These are phyloP conservation scores for Peromyscus leucopus DNA, from an alignment of 2,113 vertebrate genomes.

Conservation along the genomic window DNA sequence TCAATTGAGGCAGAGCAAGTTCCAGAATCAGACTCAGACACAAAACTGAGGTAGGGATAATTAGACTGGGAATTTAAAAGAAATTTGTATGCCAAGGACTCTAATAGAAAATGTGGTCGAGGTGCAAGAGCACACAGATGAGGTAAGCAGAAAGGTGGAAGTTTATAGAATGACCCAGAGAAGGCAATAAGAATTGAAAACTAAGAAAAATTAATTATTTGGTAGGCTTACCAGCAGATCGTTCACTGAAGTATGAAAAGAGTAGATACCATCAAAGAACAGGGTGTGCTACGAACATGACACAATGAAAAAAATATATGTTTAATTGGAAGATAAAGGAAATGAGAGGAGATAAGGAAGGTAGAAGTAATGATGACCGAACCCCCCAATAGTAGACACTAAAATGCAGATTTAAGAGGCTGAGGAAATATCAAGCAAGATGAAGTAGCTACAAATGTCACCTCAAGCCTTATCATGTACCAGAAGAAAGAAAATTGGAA, in stretches of 20 bases:
- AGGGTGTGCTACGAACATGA: not conserved
- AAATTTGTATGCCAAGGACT: not conserved
- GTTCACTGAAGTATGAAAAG: not conserved
- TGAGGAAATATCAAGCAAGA: not conserved
- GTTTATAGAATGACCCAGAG: not conserved
- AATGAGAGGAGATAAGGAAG: not conserved
- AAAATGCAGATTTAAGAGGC: not conserved
- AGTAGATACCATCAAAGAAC: not conserved
- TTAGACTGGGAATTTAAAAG: not conserved
- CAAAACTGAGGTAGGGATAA: too few species aligned
- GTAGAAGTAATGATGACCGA: not conserved
- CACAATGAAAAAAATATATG: not conserved
- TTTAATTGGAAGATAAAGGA: not conserved
- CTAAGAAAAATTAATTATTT: not conserved
- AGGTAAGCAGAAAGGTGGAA: not conserved
- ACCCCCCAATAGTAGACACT: not conserved
- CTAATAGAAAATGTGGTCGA: not conserved
- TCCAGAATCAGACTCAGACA: not conserved
- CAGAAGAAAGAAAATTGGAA: not conserved
- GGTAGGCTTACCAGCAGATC: not conserved
- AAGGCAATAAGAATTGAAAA: not conserved
- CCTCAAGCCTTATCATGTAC: not conserved
- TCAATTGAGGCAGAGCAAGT: not conserved
- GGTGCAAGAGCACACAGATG: not conserved
- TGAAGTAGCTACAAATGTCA: not conserved